A percentile compares a stretch with the other conserved stretches of the same genome.
These are phyloP conservation scores for Spongilla lacustris DNA, from an alignment of 37 sponge, comb jelly and placozoan species.

Conservation along the genomic window DNA sequence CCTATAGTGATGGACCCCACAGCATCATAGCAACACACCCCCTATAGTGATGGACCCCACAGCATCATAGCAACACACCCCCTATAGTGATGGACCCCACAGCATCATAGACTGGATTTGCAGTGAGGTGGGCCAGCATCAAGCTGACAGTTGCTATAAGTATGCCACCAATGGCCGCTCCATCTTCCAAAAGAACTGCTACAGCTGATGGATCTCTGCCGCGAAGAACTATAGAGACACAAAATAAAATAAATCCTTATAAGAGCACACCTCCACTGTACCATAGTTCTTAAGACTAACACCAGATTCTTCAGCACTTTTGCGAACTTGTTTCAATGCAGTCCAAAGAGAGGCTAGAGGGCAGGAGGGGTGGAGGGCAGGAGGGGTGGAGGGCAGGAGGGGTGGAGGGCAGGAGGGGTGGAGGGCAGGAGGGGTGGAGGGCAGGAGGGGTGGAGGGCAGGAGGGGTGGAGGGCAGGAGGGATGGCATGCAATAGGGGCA, in stretches of 20 bases:
- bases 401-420: constrained; percentile 68
- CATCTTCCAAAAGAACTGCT: constrained; percentile 97
- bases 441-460: constrained; percentile 58
- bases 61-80: constrained; percentile 69
- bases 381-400: constrained; percentile 34
- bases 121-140: constrained; percentile 76
- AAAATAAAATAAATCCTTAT: neutral
- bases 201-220: constrained; percentile 96
- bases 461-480: constrained; percentile 7
- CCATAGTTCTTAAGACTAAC: constrained; percentile 90
- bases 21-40: too few relatives aligned
- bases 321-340: constrained; percentile 84
- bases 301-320: constrained; percentile 72
- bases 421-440: neutral
- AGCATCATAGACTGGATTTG: constrained; percentile 93
- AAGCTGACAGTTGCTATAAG: constrained; percentile 79
- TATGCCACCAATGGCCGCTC: constrained; percentile 93
- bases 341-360: constrained; percentile 67
- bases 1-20: too few relatives aligned
- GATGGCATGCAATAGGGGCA: neutral
- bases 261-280: constrained; percentile 13
- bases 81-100: constrained; percentile 94
- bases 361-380: constrained; percentile 28
- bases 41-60: too few relatives aligned
- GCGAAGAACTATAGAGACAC: constrained; percentile 63